Conservation (phyloP, 2,888 invertebrate genomes). For the Lochmaea capreae region DNA sequence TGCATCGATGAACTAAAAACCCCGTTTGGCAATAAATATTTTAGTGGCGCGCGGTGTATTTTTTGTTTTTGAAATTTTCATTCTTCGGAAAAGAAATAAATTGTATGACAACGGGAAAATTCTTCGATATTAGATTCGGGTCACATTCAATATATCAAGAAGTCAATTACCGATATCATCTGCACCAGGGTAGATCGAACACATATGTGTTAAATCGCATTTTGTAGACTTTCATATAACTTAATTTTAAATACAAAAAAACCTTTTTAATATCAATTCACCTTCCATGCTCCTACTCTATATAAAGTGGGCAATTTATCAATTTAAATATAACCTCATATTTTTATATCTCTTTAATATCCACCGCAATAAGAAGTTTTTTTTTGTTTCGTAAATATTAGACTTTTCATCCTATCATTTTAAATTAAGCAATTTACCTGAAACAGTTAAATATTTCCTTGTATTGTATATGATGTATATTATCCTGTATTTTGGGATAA, state of each 20-base stretch:
- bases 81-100: not conserved
- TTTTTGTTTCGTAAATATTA: not conserved
- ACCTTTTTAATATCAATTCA: too few relatives aligned
- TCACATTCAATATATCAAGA: constrained; percentile 3
- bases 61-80: not conserved
- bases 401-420: not conserved
- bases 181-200: constrained; percentile 4
- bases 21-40: too few relatives aligned
- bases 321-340: too few relatives aligned
- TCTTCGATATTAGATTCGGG: not conserved
- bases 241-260: not conserved
- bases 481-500: constrained; percentile 12
- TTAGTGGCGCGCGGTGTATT: too few relatives aligned
- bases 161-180: constrained; percentile 16
- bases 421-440: not conserved
- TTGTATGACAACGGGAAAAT: not conserved
- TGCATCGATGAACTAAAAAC: too few relatives aligned
- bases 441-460: too few relatives aligned
- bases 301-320: too few relatives aligned
- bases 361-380: not conserved
- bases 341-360: too few relatives aligned
- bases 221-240: not conserved
- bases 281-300: too few relatives aligned
- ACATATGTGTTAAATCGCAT: constrained; percentile 8
- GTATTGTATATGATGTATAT: too few relatives aligned